Conservation (phyloP, 2,797 vertebrate species). For the Chrysolophus pictus region DNA sequence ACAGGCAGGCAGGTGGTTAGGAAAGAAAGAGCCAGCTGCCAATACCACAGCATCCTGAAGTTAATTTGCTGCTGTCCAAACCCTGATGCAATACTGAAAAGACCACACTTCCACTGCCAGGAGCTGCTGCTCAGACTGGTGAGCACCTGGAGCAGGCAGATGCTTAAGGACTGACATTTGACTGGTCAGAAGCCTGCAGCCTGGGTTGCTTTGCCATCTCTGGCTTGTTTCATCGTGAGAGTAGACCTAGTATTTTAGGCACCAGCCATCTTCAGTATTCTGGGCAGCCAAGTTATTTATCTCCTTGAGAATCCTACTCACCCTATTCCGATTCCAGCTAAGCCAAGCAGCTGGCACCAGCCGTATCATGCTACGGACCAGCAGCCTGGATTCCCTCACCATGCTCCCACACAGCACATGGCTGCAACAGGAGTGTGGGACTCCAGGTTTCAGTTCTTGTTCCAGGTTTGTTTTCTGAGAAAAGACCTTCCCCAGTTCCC, state of each 20-base stretch:
- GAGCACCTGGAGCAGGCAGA: neutral
- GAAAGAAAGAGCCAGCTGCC: neutral
- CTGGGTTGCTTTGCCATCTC: neutral
- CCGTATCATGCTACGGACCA: neutral
- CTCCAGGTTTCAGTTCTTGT: neutral
- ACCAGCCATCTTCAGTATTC: neutral
- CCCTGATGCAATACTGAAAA: neutral
- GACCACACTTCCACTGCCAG: fast-evolving
- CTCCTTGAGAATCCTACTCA: neutral
- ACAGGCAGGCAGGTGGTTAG: neutral
- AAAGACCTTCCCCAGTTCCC: neutral
- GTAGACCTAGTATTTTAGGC: neutral
- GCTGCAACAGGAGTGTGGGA: neutral
- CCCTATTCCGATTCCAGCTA: fast-evolving
- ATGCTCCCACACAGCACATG: fast-evolving
- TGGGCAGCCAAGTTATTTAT: neutral
- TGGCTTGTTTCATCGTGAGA: neutral
- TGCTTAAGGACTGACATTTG: fast-evolving
- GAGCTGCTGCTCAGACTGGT: neutral
- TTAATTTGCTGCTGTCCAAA: neutral
- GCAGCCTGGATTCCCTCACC: neutral
- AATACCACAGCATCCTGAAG: neutral
- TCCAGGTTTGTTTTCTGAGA: neutral
- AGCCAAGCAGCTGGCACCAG: neutral
- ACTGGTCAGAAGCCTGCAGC: neutral